Conservation (phyloP, 1,140 invertebrate genomes). For the Drosophila biarmipes region DNA sequence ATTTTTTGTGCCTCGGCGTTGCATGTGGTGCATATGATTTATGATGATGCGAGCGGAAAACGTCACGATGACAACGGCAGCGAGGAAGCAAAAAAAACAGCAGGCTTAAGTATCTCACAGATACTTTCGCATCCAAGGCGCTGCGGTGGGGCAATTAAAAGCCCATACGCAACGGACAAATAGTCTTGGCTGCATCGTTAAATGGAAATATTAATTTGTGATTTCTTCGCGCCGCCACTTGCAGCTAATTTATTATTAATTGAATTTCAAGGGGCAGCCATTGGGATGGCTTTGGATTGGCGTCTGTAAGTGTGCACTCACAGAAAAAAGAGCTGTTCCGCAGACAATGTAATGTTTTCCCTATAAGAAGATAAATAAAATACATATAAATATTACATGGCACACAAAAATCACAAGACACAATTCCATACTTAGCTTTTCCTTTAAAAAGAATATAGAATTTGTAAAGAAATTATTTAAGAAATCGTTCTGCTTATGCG, state of each 20-base stretch:
- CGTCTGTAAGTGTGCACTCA: neutral
- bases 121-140: constrained; percentile 27
- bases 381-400: neutral
- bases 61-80: constrained; percentile 53
- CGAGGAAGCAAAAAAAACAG: constrained; percentile 49
- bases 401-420: neutral
- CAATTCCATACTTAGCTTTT: too few relatives aligned
- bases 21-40: constrained; percentile 79
- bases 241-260: constrained; percentile 82
- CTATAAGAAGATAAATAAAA: neutral
- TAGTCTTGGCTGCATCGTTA: constrained; percentile 52
- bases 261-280: constrained; percentile 53
- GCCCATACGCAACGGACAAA: constrained; percentile 37
- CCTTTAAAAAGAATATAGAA: too few relatives aligned
- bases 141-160: constrained; percentile 62
- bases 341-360: neutral
- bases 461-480: too few relatives aligned
- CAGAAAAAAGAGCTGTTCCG: neutral
- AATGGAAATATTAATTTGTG: constrained; percentile 72
- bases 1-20: constrained; percentile 32
- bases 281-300: constrained; percentile 1
- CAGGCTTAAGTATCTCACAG: constrained; percentile 44
- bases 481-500: too few relatives aligned
- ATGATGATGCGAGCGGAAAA: constrained; percentile 67
- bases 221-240: constrained; percentile 61